Evolutionary conservation across 1,140 invertebrate species (phyloP), one percentile per base, ranked within the genome.

Genomic region (Diabrotica virgifera): DNA sequence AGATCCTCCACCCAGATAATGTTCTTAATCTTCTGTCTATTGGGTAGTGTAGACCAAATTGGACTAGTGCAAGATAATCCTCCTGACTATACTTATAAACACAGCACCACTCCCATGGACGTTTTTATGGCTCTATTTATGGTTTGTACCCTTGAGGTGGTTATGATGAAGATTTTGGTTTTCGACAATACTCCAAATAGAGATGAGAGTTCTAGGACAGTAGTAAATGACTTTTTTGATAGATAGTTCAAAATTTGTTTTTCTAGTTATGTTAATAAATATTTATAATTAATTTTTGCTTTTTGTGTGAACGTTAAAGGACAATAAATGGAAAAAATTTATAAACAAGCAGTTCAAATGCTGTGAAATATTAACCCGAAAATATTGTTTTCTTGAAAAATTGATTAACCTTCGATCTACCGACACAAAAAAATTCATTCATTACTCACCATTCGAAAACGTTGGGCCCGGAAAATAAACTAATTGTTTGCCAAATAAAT

Each of bases 61-160:
- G 65, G 64, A 38, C 62, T 54, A 8, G 59, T 58, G 37, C 59
- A 57, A 36, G 72, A 75, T 60, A 66, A 72, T 65, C 71, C 71
- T 4, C 69, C 71, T 9, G 72, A 66, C 8, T 68, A 59, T 5
- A 53, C 36, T 14, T 52, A 59, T 12, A 59, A 61, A 54, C 51
- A 59, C 10, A 71, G 65, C 51, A 70, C 74, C 4, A 71, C 74
- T 10, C 66, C 68, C 60, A 62, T 77, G 72, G 76, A 77, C 61
- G 57, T 76, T 8, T 78, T 78, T 61, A 78, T 78, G 77, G 71
- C 73, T 6, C 50, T 78, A 24, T 78, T 78, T 59, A 73, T 78
- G 75, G 55, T 78, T 38, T 78, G 77, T 51, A 71, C 77, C 8
- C 68, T 77, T 35, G 76, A 78, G 67, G 74, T 76, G 12, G 74